A percentile compares a stretch with the other conserved stretches of the same genome.
Conservation (phyloP, 2,113 vertebrate species). For the Lepidothrix coronata region DNA sequence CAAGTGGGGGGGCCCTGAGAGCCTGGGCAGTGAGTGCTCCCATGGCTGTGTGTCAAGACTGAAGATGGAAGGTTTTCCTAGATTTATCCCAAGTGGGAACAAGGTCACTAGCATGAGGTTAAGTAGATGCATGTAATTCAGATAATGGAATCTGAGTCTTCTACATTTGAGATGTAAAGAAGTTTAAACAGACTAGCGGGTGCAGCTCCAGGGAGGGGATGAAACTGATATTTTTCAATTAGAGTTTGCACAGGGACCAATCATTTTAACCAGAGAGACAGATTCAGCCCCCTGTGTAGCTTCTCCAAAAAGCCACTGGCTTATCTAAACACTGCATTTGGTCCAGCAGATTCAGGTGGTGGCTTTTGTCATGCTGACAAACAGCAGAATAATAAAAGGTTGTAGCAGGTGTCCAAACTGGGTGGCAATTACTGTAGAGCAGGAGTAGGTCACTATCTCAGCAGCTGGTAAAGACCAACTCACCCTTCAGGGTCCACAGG, state of each 20-base stretch:
- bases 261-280: background rate
- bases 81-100: background rate
- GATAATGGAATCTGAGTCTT: background rate
- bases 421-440: background rate
- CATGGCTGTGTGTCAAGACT: background rate
- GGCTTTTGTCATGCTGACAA: background rate
- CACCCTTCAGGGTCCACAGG: background rate
- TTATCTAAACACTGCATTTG: background rate
- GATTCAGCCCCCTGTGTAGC: background rate
- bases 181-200: background rate
- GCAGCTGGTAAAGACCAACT: background rate
- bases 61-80: background rate
- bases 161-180: background rate
- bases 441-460: background rate
- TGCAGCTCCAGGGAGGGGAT: background rate
- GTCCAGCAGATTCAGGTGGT: background rate
- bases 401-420: background rate
- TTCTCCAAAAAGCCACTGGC: background rate
- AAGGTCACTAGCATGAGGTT: background rate
- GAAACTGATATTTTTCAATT: background rate
- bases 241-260: background rate
- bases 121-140: conserved; percentile 37
- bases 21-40: background rate
- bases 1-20: background rate
- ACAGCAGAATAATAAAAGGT: background rate